Base-by-base conservation (phyloP, 2,888 invertebrate genomes). In the Acronicta psi region DNA sequence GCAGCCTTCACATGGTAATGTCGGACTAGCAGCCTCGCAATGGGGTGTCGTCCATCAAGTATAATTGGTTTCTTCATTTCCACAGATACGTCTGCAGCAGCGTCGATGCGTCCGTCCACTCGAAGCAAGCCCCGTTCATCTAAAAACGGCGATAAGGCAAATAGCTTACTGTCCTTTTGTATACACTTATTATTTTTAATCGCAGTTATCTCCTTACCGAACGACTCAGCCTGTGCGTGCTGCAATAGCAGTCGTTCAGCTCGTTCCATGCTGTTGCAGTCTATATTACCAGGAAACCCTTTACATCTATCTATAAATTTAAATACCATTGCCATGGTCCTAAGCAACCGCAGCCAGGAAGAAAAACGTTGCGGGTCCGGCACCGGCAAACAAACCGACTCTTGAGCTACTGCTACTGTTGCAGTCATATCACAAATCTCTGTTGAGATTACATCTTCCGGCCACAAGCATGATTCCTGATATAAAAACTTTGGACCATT, bases 271-370 rank as follows among this genome's bases (percentile, higher is more conserved):
- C 17, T 49, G n/a, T 11, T 29, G 29, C 11, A 1, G 29, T 9
- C 29, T 10, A 14, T 16, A 25, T 1, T 23, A 23, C 4, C 23
- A 5, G 14, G 23, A 3, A 52, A 13, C 25, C 25, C 36, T n/a
- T 52, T 52, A n/a, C 36, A 38, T n/a, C 11, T 43, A 11, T 53
- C 43, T 13, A 44, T 18, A n/a, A 53, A 44, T 5, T n/a, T 25
- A 2, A 49, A 17, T 11, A 49, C 47, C 3, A 11, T 11, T 1
- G 37, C 36, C 14, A 9, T 16, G 1, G 36, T 13, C 5, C 37
- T 16, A 5, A 37, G n/a, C 2, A 52, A 16, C n/a, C 43, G 16
- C 14, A 38, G 20, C 53, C 45, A 45, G 4, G 52, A 52, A 25
- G 43, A 52, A 37, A 52, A 44, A 5, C 37, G 34, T 6, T 6